Evolutionary conservation across 2,113 vertebrate genomes (phyloP), one percentile per base, ranked within the genome.

Genomic region (Scytalopus superciliaris): DNA sequence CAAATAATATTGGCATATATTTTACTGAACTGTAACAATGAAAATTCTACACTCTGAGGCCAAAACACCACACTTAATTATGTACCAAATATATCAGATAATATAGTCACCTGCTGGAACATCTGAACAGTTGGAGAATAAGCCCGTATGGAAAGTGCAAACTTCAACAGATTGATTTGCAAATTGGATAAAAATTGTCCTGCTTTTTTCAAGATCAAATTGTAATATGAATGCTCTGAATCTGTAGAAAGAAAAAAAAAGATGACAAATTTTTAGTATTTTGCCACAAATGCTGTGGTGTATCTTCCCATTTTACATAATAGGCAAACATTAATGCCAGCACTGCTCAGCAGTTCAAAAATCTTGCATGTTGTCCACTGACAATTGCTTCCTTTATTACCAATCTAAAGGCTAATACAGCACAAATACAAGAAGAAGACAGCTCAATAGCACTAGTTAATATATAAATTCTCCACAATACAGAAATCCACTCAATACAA

Each of bases 191-290:
- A 97, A 97, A 99, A 99, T 91, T 99, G 99, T 37, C 98, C 99
- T 28, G 99, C 99, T 98, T 99, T 99, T 97, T 99, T 99, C 94
- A 99, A 94, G 89, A 99, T 98, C 95, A 99, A 97, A 93, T 98
- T 99, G 97, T 99, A 99, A 96, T 99, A 99, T 16, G 99, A 99
- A 90, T 98, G 97, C 83, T 99, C 98, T 35, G 99, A 99, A 96
- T 99, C 99, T 99, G 89, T 94, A 52, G 77, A 60, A 49, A 57
- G 62, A 88, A 33, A n/a, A 31, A 30, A 73, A 40, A 53, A 77
- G 33, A 50, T 40, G 1, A 44, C 10, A 52, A 66, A 42, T 35
- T 56, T 55, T 93, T 60, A 97, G 52, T 74, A 94, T 83, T 94
- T 88, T 81, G 35, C 7, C 31, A 40, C 59, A 78, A 75, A 59